A percentile compares a stretch with the other conserved stretches of the same genome.
phyloP scores from a whole-genome alignment of 2,113 vertebrate genomes.

The Tricholaema leucomelas region DNA sequence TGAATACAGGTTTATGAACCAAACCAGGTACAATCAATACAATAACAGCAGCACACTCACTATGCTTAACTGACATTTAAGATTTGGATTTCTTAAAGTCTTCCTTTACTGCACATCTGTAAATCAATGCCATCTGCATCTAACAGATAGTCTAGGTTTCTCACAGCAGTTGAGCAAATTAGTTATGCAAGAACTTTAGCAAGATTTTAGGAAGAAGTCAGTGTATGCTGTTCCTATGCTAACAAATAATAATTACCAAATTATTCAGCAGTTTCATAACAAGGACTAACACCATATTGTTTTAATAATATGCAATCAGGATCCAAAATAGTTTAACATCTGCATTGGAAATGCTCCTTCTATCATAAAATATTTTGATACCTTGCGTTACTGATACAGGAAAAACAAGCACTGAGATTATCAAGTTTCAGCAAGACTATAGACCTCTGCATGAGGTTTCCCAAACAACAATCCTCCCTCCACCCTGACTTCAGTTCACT shows the following conservation, averaged over 20 bases:
- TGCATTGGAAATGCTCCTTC: neutral
- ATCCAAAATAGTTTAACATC: neutral
- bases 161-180: neutral
- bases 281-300: neutral
- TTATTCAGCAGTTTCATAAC: neutral
- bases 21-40: neutral
- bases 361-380: neutral
- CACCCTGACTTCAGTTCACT: neutral
- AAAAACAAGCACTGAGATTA: neutral
- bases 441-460: neutral
- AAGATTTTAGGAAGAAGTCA: neutral
- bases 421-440: neutral
- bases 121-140: neutral
- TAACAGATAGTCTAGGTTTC: neutral
- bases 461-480: neutral
- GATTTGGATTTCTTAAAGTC: neutral
- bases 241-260: neutral
- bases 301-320: neutral
- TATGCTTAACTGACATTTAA: neutral
- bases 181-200: neutral
- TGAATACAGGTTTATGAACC: neutral
- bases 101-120: neutral
- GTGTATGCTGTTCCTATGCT: neutral
- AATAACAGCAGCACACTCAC: neutral
- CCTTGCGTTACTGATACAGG: accelerated